Base-by-base conservation (phyloP, 2,113 vertebrate species). In the Triplophysa tibetana region DNA sequence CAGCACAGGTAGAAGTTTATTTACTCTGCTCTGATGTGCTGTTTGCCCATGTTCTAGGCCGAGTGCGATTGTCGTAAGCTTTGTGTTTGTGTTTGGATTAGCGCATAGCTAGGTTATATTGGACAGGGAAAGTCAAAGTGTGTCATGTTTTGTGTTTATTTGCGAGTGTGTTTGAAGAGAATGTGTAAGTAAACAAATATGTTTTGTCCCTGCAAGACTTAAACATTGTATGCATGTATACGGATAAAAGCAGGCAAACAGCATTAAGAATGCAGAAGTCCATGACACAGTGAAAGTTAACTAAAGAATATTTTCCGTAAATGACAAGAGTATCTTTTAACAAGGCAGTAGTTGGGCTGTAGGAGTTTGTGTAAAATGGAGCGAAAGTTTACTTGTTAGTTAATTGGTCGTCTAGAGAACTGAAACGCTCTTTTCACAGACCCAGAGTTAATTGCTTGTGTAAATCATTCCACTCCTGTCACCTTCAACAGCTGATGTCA, bases 401-500 rank as follows among this genome's bases (percentile, higher is more conserved):
- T 70, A 29, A 70, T 56, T 62, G 14, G 14, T 12, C 21, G 54
- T 60, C 77, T 70, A 17, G 67, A 78, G 65, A 23, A 70, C 2
- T 5, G 7, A 61, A 62, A 17, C 2, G 2, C 19, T 66, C n/a
- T 24, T 52, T 61, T 29, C 62, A 16, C 60, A 24, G 29, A 19
- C 60, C 11, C 19, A 17, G 50, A 63, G 50, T 64, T 62, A 74
- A 68, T 60, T 65, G 38, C 58, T 64, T 52, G 58, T 75, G 65
- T 76, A 76, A 83, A 83, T 83, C 82, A 83, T 50, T 56, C 72
- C 45, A 38, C 6, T 33, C 3, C 43, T 50, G 24, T 79, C 67
- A 79, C 52, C 67, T 70, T 61, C 65, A 73, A 21, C n/a, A 26
- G 41, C 61, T 80, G 78, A 80, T 70, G 70, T 83, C 73, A 77